Base-by-base conservation (phyloP, 2,888 invertebrate genomes). In the Agrochola circellaris region DNA sequence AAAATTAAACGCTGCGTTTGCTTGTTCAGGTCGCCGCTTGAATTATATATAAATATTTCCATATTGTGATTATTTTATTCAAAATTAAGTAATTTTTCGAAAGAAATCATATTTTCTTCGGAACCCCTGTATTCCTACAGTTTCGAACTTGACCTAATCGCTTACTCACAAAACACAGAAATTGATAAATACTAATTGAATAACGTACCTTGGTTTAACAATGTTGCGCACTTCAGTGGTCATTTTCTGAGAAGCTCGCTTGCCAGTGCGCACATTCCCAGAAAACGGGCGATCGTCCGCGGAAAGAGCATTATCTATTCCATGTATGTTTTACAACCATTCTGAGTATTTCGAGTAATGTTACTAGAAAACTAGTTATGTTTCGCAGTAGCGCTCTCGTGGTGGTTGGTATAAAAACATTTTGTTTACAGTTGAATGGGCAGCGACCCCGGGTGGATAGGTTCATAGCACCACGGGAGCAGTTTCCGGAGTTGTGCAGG, bases 401-500 rank as follows among this genome's bases (percentile, higher is more conserved):
- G 71, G 62, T 64, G 79, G 76, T 86, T 75, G 54, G 5, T 73
- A 82, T 81, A 84, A 89, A 90, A 90, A 90, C 83, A 38, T 69
- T 71, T 66, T 81, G 23, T 82, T 87, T 93, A 79, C 93, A 96
- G 96, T 86, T 88, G 81, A 93, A 93, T 86, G 88, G 87, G 17
- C 93, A 93, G 73, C 90, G 92, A 74, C 89, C 92, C 71, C 90
- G 93, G n/a, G 87, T 92, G 38, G 96, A 96, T 88, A 91, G 96
- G 82, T 96, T 96, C 90, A 92, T 96, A 82, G 86, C 92, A 26
- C 91, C 94, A n/a, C 92, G 96, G 71, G 92, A 93, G 26, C 90
- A 88, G 34, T 85, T 95, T 69, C 90, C 90, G 20, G 95, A 93
- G 73, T 79, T 93, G 84, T 89, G 92, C 79, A 85, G 92, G 79